Percentiles rank a stretch among this genome's conserved stretches.
Evolutionary conservation across 2,113 vertebrate species (phyloP).

Genomic region (human): GRCh38 chr1:184632501-184633000

Average conservation of each 20-base stretch:
- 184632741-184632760: neutral
- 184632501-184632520: neutral
- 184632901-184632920: neutral
- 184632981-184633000: neutral
- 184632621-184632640: neutral
- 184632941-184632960: too few relatives aligned
- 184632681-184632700: neutral
- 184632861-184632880: accelerated
- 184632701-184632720: neutral
- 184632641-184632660: neutral
- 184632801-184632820: neutral
- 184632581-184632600: neutral
- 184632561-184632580: neutral
- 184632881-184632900: neutral
- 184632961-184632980: neutral
- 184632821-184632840: neutral
- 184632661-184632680: neutral
- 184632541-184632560: neutral
- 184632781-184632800: neutral
- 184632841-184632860: accelerated
- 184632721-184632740: neutral
- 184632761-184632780: neutral
- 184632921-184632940: neutral
- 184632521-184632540: neutral
- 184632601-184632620: neutral